Conservation (phyloP, 1,140 invertebrate species). For the Apolygus lucorum region DNA sequence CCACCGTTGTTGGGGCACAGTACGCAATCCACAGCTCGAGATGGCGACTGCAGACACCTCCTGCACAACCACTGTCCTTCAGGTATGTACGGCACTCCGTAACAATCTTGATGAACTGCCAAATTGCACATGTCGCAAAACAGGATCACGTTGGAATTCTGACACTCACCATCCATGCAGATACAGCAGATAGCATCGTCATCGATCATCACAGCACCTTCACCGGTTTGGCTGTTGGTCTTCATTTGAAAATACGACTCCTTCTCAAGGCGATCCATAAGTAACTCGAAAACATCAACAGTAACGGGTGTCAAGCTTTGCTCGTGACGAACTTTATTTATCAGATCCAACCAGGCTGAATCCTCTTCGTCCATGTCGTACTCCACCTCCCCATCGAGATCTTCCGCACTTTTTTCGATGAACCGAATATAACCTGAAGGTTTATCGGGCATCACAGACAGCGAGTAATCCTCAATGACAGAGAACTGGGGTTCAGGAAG, state of each 20-base stretch:
- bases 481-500: constrained; percentile 77
- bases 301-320: constrained; percentile 59
- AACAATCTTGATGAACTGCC: constrained; percentile 98
- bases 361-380: constrained; percentile 98
- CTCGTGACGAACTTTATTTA: constrained; percentile 70
- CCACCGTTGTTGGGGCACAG: constrained; percentile 96
- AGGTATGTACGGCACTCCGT: constrained; percentile 97
- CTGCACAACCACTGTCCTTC: constrained; percentile 96
- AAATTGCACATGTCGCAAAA: constrained; percentile 99
- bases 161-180: constrained; percentile 89
- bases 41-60: constrained; percentile 88
- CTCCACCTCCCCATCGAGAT: constrained; percentile 85
- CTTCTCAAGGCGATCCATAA: constrained; percentile 96
- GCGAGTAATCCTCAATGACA: constrained; percentile 63
- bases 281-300: constrained; percentile 79
- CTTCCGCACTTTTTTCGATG: constrained; percentile 89
- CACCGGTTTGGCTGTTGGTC: constrained; percentile 39
- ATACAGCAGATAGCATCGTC: constrained; percentile 98
- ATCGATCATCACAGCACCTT: constrained; percentile 68
- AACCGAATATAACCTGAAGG: constrained; percentile 62
- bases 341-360: constrained; percentile 79
- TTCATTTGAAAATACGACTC: constrained; percentile 90
- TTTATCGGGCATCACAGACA: constrained; percentile 56
- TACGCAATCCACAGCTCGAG: constrained; percentile 89
- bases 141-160: constrained; percentile 90